Percentiles rank a stretch among this genome's conserved stretches.
Evolutionary conservation across 2,113 vertebrate species (phyloP).

Genomic region (Nothocercus nigrocapillus): DNA sequence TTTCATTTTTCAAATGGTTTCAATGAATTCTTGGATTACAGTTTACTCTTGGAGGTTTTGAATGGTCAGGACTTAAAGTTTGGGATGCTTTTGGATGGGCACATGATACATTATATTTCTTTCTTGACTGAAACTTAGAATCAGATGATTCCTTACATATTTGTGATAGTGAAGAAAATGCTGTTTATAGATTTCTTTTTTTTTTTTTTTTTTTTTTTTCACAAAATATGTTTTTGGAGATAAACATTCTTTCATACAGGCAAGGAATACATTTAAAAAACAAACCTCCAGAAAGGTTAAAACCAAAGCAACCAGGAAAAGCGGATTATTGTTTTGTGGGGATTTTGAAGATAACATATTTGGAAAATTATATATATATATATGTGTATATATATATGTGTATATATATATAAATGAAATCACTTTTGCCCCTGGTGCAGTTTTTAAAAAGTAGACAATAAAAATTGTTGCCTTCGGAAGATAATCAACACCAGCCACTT

Average conservation of each 20-base stretch:
- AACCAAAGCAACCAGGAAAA: not conserved
- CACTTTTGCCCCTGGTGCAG: not conserved
- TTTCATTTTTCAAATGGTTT: slow-evolving; percentile 25
- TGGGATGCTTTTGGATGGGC: not conserved
- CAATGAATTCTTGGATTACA: not conserved
- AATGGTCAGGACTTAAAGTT: not conserved
- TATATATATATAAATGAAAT: not conserved
- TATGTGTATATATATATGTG: too few relatives aligned
- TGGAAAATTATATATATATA: not conserved
- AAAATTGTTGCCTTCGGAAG: not conserved
- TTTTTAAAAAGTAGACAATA: not conserved
- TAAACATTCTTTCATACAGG: not conserved
- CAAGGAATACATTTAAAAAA: not conserved
- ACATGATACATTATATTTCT: not conserved
- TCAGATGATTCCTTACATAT: not conserved
- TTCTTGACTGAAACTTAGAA: not conserved
- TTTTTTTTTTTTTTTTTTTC: too few relatives aligned
- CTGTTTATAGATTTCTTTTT: not conserved
- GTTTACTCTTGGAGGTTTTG: not conserved
- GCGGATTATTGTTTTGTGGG: not conserved
- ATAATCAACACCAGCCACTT: not conserved
- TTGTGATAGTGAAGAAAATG: not conserved
- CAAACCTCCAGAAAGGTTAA: not conserved
- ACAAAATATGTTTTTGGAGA: not conserved
- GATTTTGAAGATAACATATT: not conserved